phyloP scores from a whole-genome alignment of 2,888 invertebrate genomes.

The Drosophila greeni region DNA sequence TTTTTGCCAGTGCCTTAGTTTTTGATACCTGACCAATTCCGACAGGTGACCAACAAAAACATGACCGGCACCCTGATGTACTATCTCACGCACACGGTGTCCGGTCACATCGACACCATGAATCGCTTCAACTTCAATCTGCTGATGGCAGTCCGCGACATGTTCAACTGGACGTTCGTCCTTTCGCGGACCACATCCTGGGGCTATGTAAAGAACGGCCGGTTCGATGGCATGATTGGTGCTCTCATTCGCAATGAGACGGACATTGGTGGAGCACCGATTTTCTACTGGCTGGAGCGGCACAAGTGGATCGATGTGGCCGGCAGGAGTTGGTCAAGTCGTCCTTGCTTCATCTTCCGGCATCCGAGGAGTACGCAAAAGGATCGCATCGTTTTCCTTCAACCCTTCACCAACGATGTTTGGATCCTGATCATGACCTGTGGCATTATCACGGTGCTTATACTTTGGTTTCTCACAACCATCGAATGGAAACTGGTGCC shows the following conservation, averaged over 20 bases:
- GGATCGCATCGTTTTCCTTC: conserved; percentile 82
- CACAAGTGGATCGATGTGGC: conserved; percentile 80
- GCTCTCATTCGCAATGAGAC: conserved; percentile 81
- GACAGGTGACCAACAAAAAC: conserved; percentile 78
- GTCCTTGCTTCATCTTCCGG: conserved; percentile 84
- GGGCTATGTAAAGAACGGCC: conserved; percentile 82
- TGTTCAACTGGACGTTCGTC: conserved; percentile 82
- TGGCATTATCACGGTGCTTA: conserved; percentile 71
- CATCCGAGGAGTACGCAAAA: conserved; percentile 83
- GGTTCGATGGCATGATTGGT: conserved; percentile 84
- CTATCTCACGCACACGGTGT: conserved; percentile 80
- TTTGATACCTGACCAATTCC: background rate
- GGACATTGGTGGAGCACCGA: conserved; percentile 84
- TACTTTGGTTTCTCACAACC: conserved; percentile 68
- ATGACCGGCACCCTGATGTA: conserved; percentile 79
- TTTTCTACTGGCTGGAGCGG: conserved; percentile 83
- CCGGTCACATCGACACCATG: conserved; percentile 82
- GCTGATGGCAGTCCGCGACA: conserved; percentile 81
- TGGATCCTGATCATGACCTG: conserved; percentile 81
- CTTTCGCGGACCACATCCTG: conserved; percentile 80
- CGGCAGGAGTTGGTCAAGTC: conserved; percentile 74
- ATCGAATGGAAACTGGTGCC: conserved; percentile 63
- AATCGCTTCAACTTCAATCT: conserved; percentile 83
- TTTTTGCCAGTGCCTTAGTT: background rate
- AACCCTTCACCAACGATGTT: conserved; percentile 82